Conservation (phyloP, 2,888 invertebrate species). For the Cetonia aurata region DNA sequence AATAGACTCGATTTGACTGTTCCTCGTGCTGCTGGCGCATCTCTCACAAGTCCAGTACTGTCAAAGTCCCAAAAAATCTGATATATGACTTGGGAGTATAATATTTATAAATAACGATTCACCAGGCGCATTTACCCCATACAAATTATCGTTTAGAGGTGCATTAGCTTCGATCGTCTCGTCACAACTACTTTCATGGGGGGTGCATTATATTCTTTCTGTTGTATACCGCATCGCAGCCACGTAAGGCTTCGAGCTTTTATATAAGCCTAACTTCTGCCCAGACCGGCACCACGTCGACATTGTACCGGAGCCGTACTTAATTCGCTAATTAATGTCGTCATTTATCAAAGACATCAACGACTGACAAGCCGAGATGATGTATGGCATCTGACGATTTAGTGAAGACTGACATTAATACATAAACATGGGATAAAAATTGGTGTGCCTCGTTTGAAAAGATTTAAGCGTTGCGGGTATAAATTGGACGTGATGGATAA, state of each 20-base stretch:
- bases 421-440: too few species aligned
- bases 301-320: neutral
- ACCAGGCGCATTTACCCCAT: constrained; percentile 26
- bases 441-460: too few species aligned
- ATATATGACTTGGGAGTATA: constrained; percentile 28
- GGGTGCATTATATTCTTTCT: neutral
- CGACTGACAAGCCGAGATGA: constrained; percentile 15
- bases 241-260: too few species aligned
- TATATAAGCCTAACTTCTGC: too few species aligned
- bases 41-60: neutral
- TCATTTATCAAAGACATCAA: constrained; percentile 27
- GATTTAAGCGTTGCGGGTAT: too few species aligned
- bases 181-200: constrained; percentile 22
- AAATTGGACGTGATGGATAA: too few species aligned
- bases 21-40: neutral
- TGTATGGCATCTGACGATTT: neutral
- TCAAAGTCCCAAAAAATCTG: constrained; percentile 24
- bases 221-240: too few species aligned
- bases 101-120: constrained; percentile 27
- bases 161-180: constrained; percentile 21
- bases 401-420: too few species aligned
- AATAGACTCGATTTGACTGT: too few species aligned
- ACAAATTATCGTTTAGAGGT: constrained; percentile 37
- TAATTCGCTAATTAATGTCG: constrained; percentile 36
- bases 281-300: neutral